Base-by-base conservation (phyloP, 2,888 invertebrate genomes). In the Orthonevra nobilis region DNA sequence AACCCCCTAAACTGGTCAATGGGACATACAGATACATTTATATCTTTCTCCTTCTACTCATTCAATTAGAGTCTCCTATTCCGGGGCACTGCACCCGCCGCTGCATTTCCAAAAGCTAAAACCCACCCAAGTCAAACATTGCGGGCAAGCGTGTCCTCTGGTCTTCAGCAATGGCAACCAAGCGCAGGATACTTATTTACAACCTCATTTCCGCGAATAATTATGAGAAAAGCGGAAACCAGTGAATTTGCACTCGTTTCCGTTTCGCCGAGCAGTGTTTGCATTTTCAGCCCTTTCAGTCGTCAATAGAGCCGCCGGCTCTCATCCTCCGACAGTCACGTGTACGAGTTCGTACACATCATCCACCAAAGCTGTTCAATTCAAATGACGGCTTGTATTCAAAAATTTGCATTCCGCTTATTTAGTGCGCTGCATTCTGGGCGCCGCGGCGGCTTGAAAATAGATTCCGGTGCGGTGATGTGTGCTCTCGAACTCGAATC, bases 161-260 rank as follows among this genome's bases (percentile, higher is more conserved):
- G 17, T 9, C 46, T 48, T 17, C 26, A 23, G 30, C 32, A 60
- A 40, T 72, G 52, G 46, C 30, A 58, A 60, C 66, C 52, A 23
- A 14, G 56, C 26, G 28, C 63, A 66, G 72, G 64, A 72, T 66
- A 77, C 77, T 60, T 72, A 72, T 52, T 77, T 77, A 72, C 77
- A 77, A 44, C 72, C 72, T 64, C 64, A 77, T 72, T 77, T 77
- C 77, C 77, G 72, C 54, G 64, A 54, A 64, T 66, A 77, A 72
- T 77, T 77, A 72, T 66, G 77, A 64, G 50, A 77, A 72, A 70
- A 60, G 44, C 77, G 38, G 77, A 72, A 72, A 52, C 60, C 54
- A 38, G 64, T 40, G 70, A 69, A 63, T 42, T 42, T 58, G 30
- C 56, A 28, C 61, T 61, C 61, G 69, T 66, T 72, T 64, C 52